Conservation (phyloP, 1,140 invertebrate genomes). For the Lordiphosa mommai region DNA sequence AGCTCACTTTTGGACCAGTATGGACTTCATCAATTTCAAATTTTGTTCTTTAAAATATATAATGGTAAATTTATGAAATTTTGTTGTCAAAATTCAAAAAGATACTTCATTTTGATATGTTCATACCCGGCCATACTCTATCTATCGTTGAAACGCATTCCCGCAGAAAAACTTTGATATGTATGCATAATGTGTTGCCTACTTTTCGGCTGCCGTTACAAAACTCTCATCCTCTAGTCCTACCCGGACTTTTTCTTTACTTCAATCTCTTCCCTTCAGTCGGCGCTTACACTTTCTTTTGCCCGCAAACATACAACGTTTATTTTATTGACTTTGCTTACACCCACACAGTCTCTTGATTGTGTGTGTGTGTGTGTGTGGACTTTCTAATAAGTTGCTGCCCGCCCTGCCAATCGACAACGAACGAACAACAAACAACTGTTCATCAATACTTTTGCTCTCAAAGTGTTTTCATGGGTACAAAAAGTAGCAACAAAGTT, state of each 20-base stretch:
- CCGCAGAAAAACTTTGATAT: constrained; percentile 43
- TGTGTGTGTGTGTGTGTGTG: constrained; percentile 27
- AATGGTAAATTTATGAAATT: too few relatives aligned
- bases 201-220: constrained; percentile 47
- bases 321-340: constrained; percentile 70
- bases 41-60: too few relatives aligned
- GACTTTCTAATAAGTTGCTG: constrained; percentile 76
- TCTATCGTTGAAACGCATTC: constrained; percentile 8
- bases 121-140: constrained; percentile 3
- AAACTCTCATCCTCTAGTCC: constrained; percentile 5
- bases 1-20: too few relatives aligned
- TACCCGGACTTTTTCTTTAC: neutral
- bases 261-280: neutral
- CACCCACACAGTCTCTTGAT: constrained; percentile 32
- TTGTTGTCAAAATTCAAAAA: too few relatives aligned
- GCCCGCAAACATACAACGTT: constrained; percentile 60
- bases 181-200: constrained; percentile 64
- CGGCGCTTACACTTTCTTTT: constrained; percentile 17
- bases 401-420: constrained; percentile 44
- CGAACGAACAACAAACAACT: constrained; percentile 66
- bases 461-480: constrained; percentile 32
- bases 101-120: too few relatives aligned
- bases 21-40: too few relatives aligned
- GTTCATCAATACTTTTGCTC: constrained; percentile 73
- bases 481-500: constrained; percentile 57